phyloP scores from a whole-genome alignment of 2,113 vertebrate species.

The Caranx melampygus region DNA sequence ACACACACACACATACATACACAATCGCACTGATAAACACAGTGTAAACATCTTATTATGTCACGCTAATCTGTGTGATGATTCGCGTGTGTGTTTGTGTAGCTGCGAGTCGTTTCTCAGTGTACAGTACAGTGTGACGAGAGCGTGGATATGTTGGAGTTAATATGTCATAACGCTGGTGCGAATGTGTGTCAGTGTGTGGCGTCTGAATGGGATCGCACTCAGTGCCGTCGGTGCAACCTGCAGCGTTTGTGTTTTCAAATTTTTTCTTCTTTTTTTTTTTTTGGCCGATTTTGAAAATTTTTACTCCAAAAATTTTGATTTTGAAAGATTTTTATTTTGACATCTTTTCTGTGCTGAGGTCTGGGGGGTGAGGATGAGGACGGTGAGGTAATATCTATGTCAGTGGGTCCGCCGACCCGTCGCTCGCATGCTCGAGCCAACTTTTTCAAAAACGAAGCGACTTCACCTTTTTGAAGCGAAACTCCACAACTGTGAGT shows the following conservation, averaged over 20 bases:
- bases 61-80: background rate
- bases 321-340: too few species aligned
- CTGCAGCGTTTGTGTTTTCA: background rate
- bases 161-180: background rate
- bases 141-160: background rate
- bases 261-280: too few species aligned
- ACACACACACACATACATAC: slow-evolving; percentile 19
- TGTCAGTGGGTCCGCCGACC: background rate
- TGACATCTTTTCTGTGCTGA: too few species aligned
- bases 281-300: too few species aligned
- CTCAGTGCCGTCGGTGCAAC: background rate
- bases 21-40: background rate
- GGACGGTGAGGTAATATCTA: background rate
- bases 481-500: background rate
- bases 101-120: too few species aligned
- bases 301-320: too few species aligned
- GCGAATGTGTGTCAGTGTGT: background rate
- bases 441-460: background rate
- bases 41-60: background rate
- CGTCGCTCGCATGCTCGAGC: background rate
- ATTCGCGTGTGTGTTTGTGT: background rate
- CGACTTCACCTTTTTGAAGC: background rate
- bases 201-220: background rate
- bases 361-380: too few species aligned
- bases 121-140: too few species aligned